These are phyloP conservation scores for Neoarius graeffei DNA, from an alignment of 2,113 vertebrate genomes.

Conservation along the genomic window DNA sequence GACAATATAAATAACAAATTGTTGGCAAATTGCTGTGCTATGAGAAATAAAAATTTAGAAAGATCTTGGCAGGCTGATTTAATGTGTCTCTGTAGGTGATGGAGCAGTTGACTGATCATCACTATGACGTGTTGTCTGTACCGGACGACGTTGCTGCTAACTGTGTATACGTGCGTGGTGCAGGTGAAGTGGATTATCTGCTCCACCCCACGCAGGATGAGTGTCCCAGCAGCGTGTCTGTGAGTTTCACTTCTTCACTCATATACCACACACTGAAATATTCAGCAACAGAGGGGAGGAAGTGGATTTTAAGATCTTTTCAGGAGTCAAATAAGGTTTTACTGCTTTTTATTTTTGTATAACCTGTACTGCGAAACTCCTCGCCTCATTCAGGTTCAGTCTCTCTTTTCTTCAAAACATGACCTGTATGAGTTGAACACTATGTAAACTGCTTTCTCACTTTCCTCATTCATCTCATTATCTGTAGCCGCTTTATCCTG, in stretches of 20 bases:
- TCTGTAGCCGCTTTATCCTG: too few species aligned
- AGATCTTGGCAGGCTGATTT: neutral
- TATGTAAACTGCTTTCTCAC: too few species aligned
- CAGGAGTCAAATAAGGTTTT: neutral
- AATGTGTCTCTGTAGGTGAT: conserved; percentile 74
- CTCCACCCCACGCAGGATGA: conserved; percentile 83
- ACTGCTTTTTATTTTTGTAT: neutral
- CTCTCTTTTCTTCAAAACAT: neutral
- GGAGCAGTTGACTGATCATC: conserved; percentile 87
- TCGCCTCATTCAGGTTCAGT: too few species aligned
- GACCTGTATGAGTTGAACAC: too few species aligned
- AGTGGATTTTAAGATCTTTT: neutral
- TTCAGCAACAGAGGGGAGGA: neutral
- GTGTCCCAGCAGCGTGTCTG: conserved; percentile 79
- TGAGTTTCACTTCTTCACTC: conserved; percentile 55
- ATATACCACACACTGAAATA: neutral
- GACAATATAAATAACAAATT: too few species aligned
- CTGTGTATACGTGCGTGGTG: conserved; percentile 82
- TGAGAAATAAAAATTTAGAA: neutral
- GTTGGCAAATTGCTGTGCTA: too few species aligned
- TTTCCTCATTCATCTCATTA: too few species aligned
- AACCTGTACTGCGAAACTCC: too few species aligned
- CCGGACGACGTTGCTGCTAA: conserved; percentile 83
- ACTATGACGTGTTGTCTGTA: conserved; percentile 84
- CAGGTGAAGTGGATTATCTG: conserved; percentile 77